Evolutionary conservation across 2,113 vertebrate genomes (phyloP).

Genomic region (Leucopsar rothschildi): DNA sequence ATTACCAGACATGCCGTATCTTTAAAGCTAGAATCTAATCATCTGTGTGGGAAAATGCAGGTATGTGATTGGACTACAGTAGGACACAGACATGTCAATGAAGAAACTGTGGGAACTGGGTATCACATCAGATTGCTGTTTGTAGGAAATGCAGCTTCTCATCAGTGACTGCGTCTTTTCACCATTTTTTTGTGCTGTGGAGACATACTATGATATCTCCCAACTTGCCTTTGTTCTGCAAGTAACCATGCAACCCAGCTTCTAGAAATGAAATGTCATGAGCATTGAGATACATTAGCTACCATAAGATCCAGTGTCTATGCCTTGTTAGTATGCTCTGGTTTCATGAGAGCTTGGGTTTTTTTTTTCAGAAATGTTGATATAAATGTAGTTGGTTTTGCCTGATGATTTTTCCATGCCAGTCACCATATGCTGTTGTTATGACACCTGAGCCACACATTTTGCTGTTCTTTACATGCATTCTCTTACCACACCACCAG

Average conservation of each 20-base stretch:
- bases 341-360: background rate
- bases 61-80: background rate
- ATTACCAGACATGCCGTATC: background rate
- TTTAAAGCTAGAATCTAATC: background rate
- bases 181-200: background rate
- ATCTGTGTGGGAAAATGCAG: background rate
- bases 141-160: background rate
- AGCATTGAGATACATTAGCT: background rate
- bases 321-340: background rate
- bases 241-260: conserved; percentile 7
- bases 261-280: conserved; percentile 30
- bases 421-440: background rate
- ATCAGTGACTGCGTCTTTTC: background rate
- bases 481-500: background rate
- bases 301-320: background rate
- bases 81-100: background rate
- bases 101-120: background rate
- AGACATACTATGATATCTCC: background rate
- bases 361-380: background rate
- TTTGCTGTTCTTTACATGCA: background rate
- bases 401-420: background rate
- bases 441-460: background rate
- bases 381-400: background rate
- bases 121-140: background rate
- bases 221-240: background rate